A percentile compares a stretch with the other conserved stretches of the same genome.
Evolutionary conservation across 2,113 vertebrate species (phyloP).

Genomic region (Plecotus auritus): DNA sequence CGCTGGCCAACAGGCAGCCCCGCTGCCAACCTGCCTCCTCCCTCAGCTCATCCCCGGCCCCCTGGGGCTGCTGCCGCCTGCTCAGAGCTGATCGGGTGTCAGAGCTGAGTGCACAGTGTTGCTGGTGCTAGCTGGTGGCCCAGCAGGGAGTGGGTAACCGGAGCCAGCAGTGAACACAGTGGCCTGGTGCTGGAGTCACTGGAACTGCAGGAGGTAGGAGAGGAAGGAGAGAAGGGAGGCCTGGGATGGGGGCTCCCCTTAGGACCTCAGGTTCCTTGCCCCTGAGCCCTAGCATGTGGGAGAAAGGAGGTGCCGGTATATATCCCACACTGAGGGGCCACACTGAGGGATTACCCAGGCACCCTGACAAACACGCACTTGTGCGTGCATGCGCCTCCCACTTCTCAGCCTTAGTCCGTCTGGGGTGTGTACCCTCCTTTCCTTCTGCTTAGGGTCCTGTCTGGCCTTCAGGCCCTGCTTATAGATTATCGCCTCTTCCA

Average conservation of each 20-base stretch:
- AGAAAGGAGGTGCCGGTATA: not conserved
- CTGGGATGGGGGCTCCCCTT: not conserved
- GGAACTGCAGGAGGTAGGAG: conserved; percentile 57
- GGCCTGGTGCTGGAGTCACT: conserved; percentile 1
- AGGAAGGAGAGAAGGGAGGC: not conserved
- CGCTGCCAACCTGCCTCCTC: conserved; percentile 36
- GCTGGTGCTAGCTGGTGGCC: not conserved
- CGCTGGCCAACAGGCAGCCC: not conserved
- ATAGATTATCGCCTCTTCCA: not conserved
- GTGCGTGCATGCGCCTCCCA: not conserved
- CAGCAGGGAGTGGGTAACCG: conserved; percentile 54
- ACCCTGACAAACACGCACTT: accelerated
- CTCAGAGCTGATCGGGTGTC: conserved; percentile 62
- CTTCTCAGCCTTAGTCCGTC: not conserved
- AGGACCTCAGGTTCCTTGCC: not conserved
- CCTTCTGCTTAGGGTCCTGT: not conserved
- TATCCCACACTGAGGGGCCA: not conserved
- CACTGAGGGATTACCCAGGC: too few relatives aligned
- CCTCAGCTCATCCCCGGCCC: conserved; percentile 27
- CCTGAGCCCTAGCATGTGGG: not conserved
- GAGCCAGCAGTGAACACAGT: conserved; percentile 9
- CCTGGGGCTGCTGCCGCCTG: not conserved
- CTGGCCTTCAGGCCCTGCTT: not conserved
- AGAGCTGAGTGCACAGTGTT: not conserved
- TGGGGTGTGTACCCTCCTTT: accelerated